Conservation (phyloP, 1,140 invertebrate genomes). For the Hormaphis cornu region DNA sequence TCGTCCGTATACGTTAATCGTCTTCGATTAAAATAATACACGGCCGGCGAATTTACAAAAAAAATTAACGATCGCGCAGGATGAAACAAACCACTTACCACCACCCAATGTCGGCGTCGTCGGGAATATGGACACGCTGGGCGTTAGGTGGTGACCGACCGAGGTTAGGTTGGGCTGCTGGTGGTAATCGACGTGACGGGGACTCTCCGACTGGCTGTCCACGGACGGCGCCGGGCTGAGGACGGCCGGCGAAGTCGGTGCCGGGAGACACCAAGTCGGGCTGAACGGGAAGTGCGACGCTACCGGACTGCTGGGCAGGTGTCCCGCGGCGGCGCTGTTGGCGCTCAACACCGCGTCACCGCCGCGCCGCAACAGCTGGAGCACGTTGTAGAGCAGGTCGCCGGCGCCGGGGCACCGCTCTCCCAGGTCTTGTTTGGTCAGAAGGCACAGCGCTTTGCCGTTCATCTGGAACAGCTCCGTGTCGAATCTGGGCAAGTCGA, state of each 20-base stretch:
- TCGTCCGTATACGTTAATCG: too few species aligned
- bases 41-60: too few species aligned
- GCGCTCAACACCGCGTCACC: slow-evolving; percentile 64
- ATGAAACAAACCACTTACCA: neutral
- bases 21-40: too few species aligned
- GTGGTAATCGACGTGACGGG: slow-evolving; percentile 39
- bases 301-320: slow-evolving; percentile 69
- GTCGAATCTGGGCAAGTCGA: slow-evolving; percentile 81
- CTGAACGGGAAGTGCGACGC: slow-evolving; percentile 69
- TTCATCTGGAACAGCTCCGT: slow-evolving; percentile 96
- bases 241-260: slow-evolving; percentile 68
- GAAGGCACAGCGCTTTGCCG: slow-evolving; percentile 84
- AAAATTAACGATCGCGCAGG: neutral
- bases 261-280: slow-evolving; percentile 47
- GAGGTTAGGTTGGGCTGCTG: neutral
- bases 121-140: slow-evolving; percentile 22
- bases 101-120: slow-evolving; percentile 8
- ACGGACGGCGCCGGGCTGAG: slow-evolving; percentile 79
- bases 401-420: slow-evolving; percentile 84
- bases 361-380: slow-evolving; percentile 76
- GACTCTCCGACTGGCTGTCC: slow-evolving; percentile 75
- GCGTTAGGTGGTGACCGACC: slow-evolving; percentile 18
- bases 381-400: slow-evolving; percentile 84
- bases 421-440: slow-evolving; percentile 80
- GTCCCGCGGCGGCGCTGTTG: slow-evolving; percentile 65